A percentile compares a stretch with the other conserved stretches of the same genome.
phyloP scores from a whole-genome alignment of 2,113 vertebrate species.

The Vidua chalybeata region DNA sequence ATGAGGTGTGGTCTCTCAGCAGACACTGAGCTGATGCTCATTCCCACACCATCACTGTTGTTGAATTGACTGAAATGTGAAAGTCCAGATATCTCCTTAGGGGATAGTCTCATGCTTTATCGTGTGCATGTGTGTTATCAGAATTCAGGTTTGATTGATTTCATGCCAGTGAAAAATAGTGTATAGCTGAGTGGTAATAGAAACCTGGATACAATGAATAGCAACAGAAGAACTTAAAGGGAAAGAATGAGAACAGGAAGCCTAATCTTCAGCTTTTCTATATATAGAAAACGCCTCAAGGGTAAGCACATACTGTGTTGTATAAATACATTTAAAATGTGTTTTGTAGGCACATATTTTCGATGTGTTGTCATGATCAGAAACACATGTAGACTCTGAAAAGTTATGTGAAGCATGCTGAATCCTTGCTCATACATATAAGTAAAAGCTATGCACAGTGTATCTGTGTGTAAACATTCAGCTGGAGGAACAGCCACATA shows the following conservation, averaged over 20 bases:
- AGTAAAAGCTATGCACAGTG: conserved; percentile 12
- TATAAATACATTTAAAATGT: conserved; percentile 63
- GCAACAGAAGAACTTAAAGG: background rate
- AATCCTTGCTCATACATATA: conserved; percentile 34
- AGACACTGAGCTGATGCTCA: background rate
- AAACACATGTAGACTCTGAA: conserved; percentile 70
- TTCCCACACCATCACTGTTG: background rate
- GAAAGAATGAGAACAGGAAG: conserved; percentile 7
- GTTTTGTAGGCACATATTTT: conserved; percentile 72
- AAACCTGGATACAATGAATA: conserved; percentile 15
- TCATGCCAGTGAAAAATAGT: conserved; percentile 20
- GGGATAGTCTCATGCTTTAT: background rate
- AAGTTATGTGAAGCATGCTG: conserved; percentile 68
- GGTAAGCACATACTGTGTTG: conserved; percentile 44
- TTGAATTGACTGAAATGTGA: background rate
- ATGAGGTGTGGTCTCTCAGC: background rate
- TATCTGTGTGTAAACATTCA: conserved; percentile 69
- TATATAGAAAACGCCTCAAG: conserved; percentile 57
- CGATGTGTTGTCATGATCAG: conserved; percentile 60
- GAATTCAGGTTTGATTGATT: background rate
- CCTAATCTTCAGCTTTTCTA: conserved; percentile 63
- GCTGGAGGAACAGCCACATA: conserved; percentile 59
- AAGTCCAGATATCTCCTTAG: background rate
- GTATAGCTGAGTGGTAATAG: background rate
- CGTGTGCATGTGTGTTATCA: background rate